phyloP scores from a whole-genome alignment of 2,797 vertebrate genomes.

The Falco berigora region DNA sequence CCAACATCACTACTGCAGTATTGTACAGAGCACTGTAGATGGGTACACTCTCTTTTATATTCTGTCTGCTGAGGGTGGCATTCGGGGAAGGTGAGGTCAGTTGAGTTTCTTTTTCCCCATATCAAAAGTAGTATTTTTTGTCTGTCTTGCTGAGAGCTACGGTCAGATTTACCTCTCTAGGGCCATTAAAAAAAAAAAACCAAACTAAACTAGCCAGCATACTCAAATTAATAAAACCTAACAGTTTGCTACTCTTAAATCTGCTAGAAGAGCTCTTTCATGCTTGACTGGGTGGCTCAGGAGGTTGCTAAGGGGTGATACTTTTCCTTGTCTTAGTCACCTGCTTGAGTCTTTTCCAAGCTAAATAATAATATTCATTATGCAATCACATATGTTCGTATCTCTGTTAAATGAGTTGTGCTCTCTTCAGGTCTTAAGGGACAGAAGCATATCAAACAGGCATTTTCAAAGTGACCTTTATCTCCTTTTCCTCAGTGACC shows the following conservation, averaged over 20 bases:
- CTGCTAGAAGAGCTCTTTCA: constrained; percentile 24
- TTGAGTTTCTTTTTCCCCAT: neutral
- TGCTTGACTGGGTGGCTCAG: constrained; percentile 22
- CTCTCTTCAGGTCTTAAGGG: constrained; percentile 27
- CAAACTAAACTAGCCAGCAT: neutral
- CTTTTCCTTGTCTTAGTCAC: constrained; percentile 39
- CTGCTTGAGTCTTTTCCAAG: constrained; percentile 46
- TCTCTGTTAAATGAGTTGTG: constrained; percentile 51
- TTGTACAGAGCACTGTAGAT: neutral
- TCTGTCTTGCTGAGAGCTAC: neutral
- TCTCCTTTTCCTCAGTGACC: constrained; percentile 47
- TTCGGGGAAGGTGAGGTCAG: neutral
- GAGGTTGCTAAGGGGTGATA: constrained; percentile 1
- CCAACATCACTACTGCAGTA: neutral
- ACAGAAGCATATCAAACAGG: constrained; percentile 41
- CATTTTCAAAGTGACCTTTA: constrained; percentile 65
- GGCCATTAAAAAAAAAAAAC: neutral
- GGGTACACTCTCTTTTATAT: neutral
- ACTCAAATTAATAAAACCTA: constrained; percentile 23
- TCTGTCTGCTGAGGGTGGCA: neutral
- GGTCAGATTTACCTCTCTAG: neutral
- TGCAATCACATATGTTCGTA: constrained; percentile 39
- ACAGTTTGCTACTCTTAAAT: neutral
- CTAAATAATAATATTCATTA: constrained; percentile 57
- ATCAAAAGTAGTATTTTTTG: neutral